Conservation (phyloP, 2,797 vertebrate genomes). For the Pseudochirops cupreus region DNA sequence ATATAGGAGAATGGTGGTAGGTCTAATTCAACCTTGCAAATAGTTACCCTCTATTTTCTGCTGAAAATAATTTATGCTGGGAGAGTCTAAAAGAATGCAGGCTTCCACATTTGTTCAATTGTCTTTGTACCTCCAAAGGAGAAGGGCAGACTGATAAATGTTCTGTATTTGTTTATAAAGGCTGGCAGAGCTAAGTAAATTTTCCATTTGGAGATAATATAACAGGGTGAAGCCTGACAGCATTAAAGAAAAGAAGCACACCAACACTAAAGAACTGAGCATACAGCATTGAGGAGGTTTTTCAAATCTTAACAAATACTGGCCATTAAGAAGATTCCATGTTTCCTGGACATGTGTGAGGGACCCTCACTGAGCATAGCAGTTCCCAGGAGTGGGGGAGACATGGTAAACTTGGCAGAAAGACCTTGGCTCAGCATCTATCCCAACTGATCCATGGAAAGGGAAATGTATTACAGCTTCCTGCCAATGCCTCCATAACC, state of each 20-base stretch:
- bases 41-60: constrained; percentile 14
- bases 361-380: constrained; percentile 16
- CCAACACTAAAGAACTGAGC: neutral
- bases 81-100: neutral
- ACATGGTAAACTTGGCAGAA: constrained; percentile 42
- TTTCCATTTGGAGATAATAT: constrained; percentile 16
- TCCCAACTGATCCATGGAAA: constrained; percentile 59
- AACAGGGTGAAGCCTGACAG: constrained; percentile 11
- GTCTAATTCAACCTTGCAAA: neutral
- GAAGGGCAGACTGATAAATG: neutral
- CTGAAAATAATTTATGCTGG: neutral
- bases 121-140: neutral
- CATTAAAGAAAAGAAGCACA: constrained; percentile 17
- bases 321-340: constrained; percentile 22
- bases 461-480: constrained; percentile 66
- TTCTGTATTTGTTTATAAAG: constrained; percentile 9
- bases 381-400: neutral
- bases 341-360: constrained; percentile 39
- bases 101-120: neutral
- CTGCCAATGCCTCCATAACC: constrained; percentile 56
- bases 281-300: constrained; percentile 19
- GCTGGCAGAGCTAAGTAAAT: neutral
- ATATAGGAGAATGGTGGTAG: neutral
- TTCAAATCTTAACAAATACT: constrained; percentile 57
- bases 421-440: constrained; percentile 41